Evolutionary conservation across 2,113 vertebrate species (phyloP).

Genomic region (Camarhynchus parvulus): DNA sequence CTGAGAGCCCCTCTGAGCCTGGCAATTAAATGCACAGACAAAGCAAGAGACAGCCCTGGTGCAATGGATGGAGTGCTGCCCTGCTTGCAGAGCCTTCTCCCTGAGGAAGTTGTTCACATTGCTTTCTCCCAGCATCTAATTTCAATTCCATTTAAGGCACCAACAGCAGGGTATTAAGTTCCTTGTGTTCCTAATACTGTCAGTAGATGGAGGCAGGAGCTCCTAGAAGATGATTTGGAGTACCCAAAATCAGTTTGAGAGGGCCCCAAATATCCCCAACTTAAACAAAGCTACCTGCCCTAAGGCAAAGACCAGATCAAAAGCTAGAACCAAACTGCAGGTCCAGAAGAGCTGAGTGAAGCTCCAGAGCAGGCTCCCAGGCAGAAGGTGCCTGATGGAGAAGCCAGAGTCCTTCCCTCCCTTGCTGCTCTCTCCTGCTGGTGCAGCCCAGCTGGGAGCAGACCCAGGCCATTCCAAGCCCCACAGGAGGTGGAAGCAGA

Average conservation of each 20-base stretch:
- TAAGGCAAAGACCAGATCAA: not conserved
- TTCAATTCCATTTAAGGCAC: not conserved
- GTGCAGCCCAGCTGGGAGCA: not conserved
- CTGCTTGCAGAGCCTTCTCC: not conserved
- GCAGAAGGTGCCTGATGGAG: not conserved
- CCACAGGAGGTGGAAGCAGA: not conserved
- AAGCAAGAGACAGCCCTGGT: not conserved
- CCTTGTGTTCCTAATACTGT: not conserved
- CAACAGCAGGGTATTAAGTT: not conserved
- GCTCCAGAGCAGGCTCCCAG: not conserved
- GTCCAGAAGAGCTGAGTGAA: not conserved
- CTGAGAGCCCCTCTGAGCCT: not conserved
- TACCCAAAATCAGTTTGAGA: not conserved
- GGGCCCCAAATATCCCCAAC: not conserved
- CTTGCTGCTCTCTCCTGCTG: not conserved
- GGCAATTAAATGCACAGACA: not conserved
- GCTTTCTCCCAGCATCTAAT: not conserved
- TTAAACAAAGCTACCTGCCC: not conserved
- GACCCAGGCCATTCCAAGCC: not conserved
- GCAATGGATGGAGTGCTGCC: not conserved
- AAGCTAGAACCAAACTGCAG: not conserved
- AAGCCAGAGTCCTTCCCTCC: not conserved
- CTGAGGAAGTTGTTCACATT: not conserved
- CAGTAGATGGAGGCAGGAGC: constrained; percentile 2
- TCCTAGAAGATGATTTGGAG: not conserved